Evolutionary conservation across 2,888 invertebrate species (phyloP).

Genomic region (Scaptomyza polygonia): DNA sequence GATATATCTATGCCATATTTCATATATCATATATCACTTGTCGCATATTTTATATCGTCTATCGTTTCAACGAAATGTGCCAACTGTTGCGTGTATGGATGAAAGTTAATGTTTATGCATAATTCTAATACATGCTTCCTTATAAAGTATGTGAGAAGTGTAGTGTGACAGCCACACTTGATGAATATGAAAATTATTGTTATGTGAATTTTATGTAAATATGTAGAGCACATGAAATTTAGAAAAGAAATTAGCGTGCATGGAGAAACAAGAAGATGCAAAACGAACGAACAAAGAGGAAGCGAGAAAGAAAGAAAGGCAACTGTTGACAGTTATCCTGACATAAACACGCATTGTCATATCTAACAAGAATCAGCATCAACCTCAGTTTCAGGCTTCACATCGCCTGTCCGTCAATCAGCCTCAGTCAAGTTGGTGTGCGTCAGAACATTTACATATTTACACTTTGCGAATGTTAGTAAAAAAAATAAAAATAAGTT

Average conservation of each 20-base stretch:
- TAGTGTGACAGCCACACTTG: slow-evolving; percentile 49
- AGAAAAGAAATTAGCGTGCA: slow-evolving; percentile 73
- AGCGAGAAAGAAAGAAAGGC: slow-evolving; percentile 25
- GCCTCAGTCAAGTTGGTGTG: slow-evolving; percentile 42
- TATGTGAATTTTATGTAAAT: slow-evolving; percentile 63
- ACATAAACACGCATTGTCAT: slow-evolving; percentile 78
- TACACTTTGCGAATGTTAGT: slow-evolving; percentile 33
- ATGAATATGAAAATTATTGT: slow-evolving; percentile 60
- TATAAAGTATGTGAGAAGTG: slow-evolving; percentile 8
- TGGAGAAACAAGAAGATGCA: slow-evolving; percentile 5
- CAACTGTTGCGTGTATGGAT: slow-evolving; percentile 48
- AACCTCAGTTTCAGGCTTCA: slow-evolving; percentile 31
- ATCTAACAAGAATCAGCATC: slow-evolving; percentile 73
- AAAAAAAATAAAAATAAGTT: neutral
- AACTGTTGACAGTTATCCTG: slow-evolving; percentile 78
- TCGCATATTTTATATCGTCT: slow-evolving; percentile 5
- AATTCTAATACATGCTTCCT: slow-evolving; percentile 21
- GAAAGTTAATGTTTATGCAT: slow-evolving; percentile 36
- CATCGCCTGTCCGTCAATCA: slow-evolving; percentile 65
- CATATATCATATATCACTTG: slow-evolving; percentile 29
- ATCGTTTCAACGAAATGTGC: slow-evolving; percentile 20
- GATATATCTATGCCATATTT: slow-evolving; percentile 57
- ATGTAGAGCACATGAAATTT: slow-evolving; percentile 65
- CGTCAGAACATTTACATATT: slow-evolving; percentile 58
- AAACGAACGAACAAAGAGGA: neutral